Evolutionary conservation across 2,888 invertebrate genomes (phyloP).

Genomic region (Subacronicta megacephala): DNA sequence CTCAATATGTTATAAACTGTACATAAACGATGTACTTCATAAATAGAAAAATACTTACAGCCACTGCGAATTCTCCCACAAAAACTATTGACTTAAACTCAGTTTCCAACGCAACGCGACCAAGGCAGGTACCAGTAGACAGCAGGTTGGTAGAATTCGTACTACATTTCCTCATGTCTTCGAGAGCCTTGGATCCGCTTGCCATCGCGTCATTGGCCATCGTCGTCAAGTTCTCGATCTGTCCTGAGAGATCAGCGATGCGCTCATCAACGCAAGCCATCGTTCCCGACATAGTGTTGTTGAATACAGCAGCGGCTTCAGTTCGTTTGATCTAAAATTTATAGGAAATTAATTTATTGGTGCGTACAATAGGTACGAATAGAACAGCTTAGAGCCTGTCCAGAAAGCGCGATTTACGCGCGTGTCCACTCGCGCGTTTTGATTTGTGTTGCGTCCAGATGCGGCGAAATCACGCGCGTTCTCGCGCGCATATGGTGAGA

Average conservation of each 20-base stretch:
- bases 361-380: too few relatives aligned
- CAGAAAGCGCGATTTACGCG: too few relatives aligned
- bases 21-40: too few relatives aligned
- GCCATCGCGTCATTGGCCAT: conserved; percentile 64
- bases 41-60: too few relatives aligned
- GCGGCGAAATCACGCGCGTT: too few relatives aligned
- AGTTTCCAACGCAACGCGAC: conserved; percentile 69
- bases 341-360: background rate
- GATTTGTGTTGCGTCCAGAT: too few relatives aligned
- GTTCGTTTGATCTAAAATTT: conserved; percentile 66
- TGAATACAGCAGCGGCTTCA: conserved; percentile 69
- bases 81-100: conserved; percentile 71
- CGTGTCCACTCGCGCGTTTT: too few relatives aligned
- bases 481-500: too few relatives aligned
- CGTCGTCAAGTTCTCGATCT: conserved; percentile 62
- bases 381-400: too few relatives aligned
- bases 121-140: conserved; percentile 73
- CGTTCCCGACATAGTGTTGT: conserved; percentile 64
- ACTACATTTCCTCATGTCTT: conserved; percentile 74
- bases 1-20: too few relatives aligned
- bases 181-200: conserved; percentile 64
- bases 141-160: conserved; percentile 63
- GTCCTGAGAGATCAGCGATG: conserved; percentile 64
- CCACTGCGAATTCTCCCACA: conserved; percentile 69
- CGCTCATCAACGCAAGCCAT: conserved; percentile 72